Evolutionary conservation across 2,797 vertebrate genomes (phyloP), one percentile per base, ranked within the genome.

Genomic region (Nasua narica): DNA sequence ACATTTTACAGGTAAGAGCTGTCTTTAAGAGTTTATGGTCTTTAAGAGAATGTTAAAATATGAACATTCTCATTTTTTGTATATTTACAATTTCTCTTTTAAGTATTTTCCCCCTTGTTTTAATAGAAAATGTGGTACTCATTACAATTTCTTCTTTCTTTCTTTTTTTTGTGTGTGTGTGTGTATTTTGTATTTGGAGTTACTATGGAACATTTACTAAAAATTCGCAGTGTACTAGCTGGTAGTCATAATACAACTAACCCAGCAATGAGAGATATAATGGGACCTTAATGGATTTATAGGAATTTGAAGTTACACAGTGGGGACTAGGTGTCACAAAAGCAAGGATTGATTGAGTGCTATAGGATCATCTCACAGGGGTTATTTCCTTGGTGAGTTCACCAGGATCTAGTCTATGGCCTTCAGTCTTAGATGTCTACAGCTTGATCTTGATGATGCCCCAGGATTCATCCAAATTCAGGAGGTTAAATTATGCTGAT

Each of bases 1-100:
- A 99, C 14, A 98, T 99, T 81, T 98, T 99, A 7, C 98, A 99
- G 98, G 99, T 99, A 98, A 98, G 97, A 97, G 1, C 54, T 69
- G 23, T 35, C 5, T 89, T 89, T 58, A 90, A 70, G 14, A 35
- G 82, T 95, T 78, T 50, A 77, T 58, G 74, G 81, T 21, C 21
- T 84, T 91, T 82, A 27, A 84, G 0, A 16, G 58, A 97, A 15
- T 92, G 5, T 58, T 92, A 70, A 16, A 5, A 40, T 83, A 11
- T 77, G 6, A 54, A 58, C 13, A 48, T 60, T 92, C 9, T 67
- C 11, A 52, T 29, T 86, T 91, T 90, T 70, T 48, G 0, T 74
- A 40, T 76, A 2, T 74, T 91, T 79, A 79, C 10, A 60, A 67
- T 84, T 94, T 83, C 60, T 88, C n/a, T 78, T 70, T 90, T 82